Percentiles rank a stretch among this genome's conserved stretches.
Conservation (phyloP, 2,113 vertebrate species). For the Ranitomeya imitator region DNA sequence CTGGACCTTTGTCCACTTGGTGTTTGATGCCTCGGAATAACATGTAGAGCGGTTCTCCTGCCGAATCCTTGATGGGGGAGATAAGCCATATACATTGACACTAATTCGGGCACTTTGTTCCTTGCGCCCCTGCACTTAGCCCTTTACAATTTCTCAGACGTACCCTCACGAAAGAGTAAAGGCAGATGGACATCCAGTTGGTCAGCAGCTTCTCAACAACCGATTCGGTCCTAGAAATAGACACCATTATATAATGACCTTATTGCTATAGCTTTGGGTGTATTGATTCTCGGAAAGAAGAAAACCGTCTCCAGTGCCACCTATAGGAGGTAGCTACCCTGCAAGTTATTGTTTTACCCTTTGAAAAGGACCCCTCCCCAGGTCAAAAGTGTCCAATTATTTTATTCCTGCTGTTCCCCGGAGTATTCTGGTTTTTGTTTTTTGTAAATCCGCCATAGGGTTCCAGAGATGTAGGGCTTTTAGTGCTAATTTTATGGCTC, state of each 20-base stretch:
- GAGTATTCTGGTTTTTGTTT: too few species aligned
- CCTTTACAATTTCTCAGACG: conserved; percentile 53
- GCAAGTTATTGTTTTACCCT: too few species aligned
- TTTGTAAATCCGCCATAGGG: too few species aligned
- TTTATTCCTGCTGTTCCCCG: too few species aligned
- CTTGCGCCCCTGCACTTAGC: background rate
- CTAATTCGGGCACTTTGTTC: background rate
- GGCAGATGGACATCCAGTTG: conserved; percentile 99
- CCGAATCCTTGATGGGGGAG: conserved; percentile 79
- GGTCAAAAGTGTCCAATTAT: too few species aligned
- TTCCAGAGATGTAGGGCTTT: too few species aligned
- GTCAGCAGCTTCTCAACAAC: conserved; percentile 97
- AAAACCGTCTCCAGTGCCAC: too few species aligned
- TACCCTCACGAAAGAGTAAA: conserved; percentile 92
- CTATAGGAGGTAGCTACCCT: too few species aligned
- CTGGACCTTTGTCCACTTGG: conserved; percentile 96
- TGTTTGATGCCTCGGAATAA: conserved; percentile 97
- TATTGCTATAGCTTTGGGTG: background rate
- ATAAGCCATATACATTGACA: background rate
- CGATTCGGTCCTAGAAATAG: conserved; percentile 86
- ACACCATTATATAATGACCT: background rate
- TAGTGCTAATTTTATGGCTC: too few species aligned
- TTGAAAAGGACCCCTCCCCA: too few species aligned
- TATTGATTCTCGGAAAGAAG: too few species aligned
- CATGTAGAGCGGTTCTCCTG: conserved; percentile 95